Base-by-base conservation (phyloP, 1,140 invertebrate genomes). In the Neoseiulus cucumeris region DNA sequence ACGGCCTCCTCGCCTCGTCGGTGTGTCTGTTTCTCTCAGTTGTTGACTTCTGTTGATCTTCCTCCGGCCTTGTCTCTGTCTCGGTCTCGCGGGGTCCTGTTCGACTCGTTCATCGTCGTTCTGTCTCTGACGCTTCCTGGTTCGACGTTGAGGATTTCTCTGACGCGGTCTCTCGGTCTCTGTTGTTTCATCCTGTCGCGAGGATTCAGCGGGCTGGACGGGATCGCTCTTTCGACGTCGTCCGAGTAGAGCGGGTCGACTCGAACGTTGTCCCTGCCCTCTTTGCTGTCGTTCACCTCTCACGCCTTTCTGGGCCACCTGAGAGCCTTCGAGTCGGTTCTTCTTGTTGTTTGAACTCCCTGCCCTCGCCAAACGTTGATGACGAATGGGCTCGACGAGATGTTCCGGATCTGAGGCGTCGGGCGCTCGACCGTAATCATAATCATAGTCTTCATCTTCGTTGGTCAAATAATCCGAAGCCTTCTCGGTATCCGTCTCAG, bases 391-490 rank as follows among this genome's bases (percentile, higher is more conserved):
- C 33, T 39, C 33, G 33, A 39, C 4, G 22, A 59, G 25, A 25
- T 59, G 51, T 25, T 59, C 25, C 25, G 41, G 59, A 12, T 47
- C 28, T 4, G 67, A 66, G 25, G 59, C 44, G 20, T 69, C 67
- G 12, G 65, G 59, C 20, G 17, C 64, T 18, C 67, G 47, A 7
- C 68, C 69, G 41, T 68, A 65, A 45, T 70, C 68, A 12, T 70
- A 68, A 44, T 68, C 65, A 28, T 70, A 69, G 12, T 70, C 68
- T 44, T 70, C 68, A 41, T 70, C 69, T 42, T 69, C 69, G 18
- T 68, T 67, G 1, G 67, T 66, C 28, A 68, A 66, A 59, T 68
- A 68, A 29, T 69, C 42, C 14, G 22, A 14, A 12, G 64, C 17
- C 41, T 17, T n/a, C n/a, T 29, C 17, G 22, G 30, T 7, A n/a